Evolutionary conservation across 1,140 invertebrate genomes (phyloP), one percentile per base, ranked within the genome.

Genomic region (Vanessa atalanta): DNA sequence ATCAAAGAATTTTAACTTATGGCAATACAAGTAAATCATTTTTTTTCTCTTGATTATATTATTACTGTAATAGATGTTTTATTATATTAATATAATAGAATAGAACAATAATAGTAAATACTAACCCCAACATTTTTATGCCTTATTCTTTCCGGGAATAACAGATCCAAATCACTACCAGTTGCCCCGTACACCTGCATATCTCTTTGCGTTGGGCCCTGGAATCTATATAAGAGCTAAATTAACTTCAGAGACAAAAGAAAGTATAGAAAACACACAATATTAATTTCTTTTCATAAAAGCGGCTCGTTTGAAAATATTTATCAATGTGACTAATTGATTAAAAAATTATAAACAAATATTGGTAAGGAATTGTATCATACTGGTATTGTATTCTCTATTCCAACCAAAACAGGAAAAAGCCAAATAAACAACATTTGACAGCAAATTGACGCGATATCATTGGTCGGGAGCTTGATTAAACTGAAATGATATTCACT

Each of bases 141-240:
- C 37, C 96, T 94, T 82, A 96, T 96, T 84, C 97, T 95, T 92
- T 98, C 97, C 7, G 97, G 97, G 85, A 98, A 98, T 4, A 98
- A 92, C 65, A 95, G 94, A 91, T 98, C 97, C 65, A 98, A 93
- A 92, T 98, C 97, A 90, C 95, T 96, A 26, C 94, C 94, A 69
- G 90, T 94, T 23, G 94, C 89, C 7, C 92, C 92, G 82, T 93
- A 93, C 0, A 92, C 89, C 72, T 91, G 88, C 9, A 86, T 84
- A 72, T 92, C 95, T 68, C 91, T 86, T 74, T 89, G 92, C 14
- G 86, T 86, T 75, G 89, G 85, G 0, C 91, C 89, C 76, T 93
- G 92, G 72, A 93, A 93, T 81, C 92, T 93, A 66, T 43, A 61
- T 15, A 37, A 37, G 14, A 61, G 4, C 14, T 15, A 61, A 37